Evolutionary conservation across 2,797 vertebrate species (phyloP), one percentile per base, ranked within the genome.

Genomic region (Artibeus lituratus): DNA sequence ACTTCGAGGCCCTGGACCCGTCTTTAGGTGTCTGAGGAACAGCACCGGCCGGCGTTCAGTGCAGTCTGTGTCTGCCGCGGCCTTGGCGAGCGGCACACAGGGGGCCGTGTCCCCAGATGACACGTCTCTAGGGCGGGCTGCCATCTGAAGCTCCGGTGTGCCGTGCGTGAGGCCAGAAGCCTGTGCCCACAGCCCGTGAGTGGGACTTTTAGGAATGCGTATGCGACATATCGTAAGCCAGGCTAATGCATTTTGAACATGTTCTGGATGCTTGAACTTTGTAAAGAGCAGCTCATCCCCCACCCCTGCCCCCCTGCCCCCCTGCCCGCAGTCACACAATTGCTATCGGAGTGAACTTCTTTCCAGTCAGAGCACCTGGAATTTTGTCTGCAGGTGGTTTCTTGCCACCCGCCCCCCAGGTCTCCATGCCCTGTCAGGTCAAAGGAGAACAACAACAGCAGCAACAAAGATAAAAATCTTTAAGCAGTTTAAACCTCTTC

Each of bases 371-470:
- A 84, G 87, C 70, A 29, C 62, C 94, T 95, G 73, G 59, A 39
- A 76, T 65, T 94, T 87, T 93, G 96, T 86, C 90, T 69, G 35
- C 53, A 77, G 80, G 19, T 69, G 35, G 22, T 39, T 95, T 53
- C 62, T 59, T 0, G 2, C 53, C 9, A 3, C 22, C 21, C 21
- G 0, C 57, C 53, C 35, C 24, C n/a, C 44, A 69, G 42, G 14
- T 80, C 55, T 94, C 70, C 92, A 59, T 78, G 24, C 32, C 5
- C 37, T n/a, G 55, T 83, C 53, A 26, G 49, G 80, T 55, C 84
- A 53, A 42, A 87, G 76, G 32, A 92, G 12, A 35, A 67, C 26
- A 57, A 26, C 32, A 19, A 32, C 59, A n/a, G 22, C 3, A 51
- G 53, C 53, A 21, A 86, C 62, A 37, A 77, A 87, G 84, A 49